These are phyloP conservation scores for Metalampra italica DNA, from an alignment of 2,888 invertebrate species.

Conservation along the genomic window DNA sequence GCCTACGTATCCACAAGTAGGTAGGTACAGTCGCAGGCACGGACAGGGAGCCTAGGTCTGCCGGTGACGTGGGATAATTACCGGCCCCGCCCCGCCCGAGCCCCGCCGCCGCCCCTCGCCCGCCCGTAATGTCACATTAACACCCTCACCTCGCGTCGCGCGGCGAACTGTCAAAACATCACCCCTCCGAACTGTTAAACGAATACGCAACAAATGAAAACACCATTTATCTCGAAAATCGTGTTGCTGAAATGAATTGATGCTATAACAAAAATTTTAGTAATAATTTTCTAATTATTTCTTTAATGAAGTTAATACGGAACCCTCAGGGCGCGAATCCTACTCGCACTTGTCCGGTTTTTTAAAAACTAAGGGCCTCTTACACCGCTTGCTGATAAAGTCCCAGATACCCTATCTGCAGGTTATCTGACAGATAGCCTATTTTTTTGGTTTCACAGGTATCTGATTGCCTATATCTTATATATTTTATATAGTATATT, in stretches of 20 bases:
- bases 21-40: slow-evolving; percentile 32
- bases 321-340: no score
- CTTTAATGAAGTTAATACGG: no score
- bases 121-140: slow-evolving; percentile 71
- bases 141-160: slow-evolving; percentile 57
- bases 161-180: slow-evolving; percentile 70
- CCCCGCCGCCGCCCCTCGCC: slow-evolving; percentile 22
- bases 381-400: no score
- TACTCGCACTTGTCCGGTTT: no score
- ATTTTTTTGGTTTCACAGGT: no score
- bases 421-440: no score
- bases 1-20: slow-evolving; percentile 30
- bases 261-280: no score
- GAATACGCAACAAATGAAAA: slow-evolving; percentile 56
- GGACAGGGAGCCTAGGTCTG: slow-evolving; percentile 69
- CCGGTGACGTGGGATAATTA: slow-evolving; percentile 75
- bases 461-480: no score
- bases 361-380: no score
- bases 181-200: slow-evolving; percentile 51
- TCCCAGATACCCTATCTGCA: no score
- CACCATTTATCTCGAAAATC: slow-evolving; percentile 8
- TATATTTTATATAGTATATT: no score
- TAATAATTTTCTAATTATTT: no score
- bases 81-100: slow-evolving; percentile 40
- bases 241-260: not conserved